Base-by-base conservation (phyloP, 2,888 invertebrate genomes). In the Ernsta delagoae region DNA sequence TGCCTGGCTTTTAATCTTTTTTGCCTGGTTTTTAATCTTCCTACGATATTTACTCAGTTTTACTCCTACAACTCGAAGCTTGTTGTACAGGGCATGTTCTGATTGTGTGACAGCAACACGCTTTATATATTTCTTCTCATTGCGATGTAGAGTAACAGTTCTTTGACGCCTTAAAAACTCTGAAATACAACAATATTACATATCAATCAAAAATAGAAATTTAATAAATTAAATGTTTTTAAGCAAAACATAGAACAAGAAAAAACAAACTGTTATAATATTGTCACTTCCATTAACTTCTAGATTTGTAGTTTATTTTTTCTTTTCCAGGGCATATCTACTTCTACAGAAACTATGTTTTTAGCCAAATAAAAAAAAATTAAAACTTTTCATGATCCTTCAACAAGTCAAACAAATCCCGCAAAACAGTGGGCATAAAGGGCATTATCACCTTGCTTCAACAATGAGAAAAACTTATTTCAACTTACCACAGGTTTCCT, bases 21-120 rank as follows among this genome's bases (percentile, higher is more conserved):
- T 59, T 43, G 57, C 45, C 9, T 59, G 59, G 5, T 41, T 66
- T n/a, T 59, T 63, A 3, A 66, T 11, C 36, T 70, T 70, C 3
- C 12, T 54, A 0, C 62, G 61, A 41, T 59, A 70, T 59, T 70
- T 70, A 36, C 62, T 66, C 2, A 70, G 39, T 61, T 66, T 70
- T 1, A 63, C 63, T 39, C 41, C 59, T n/a, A 59, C 16, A n/a
- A 41, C 16, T 16, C n/a, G 12, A 8, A 59, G 41, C 24, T 59
- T 59, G 9, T 59, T 59, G 24, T 41, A 41, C n/a, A 59, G n/a
- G 16, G 41, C 59, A 16, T 16, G 39, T 16, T 59, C 59, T 39
- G 39, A 16, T 16, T 39, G 41, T 9, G 59, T 41, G 6, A 16
- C 24, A 56, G 34, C 11, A 11, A 56, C 34, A 34, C 56, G 56